Base-by-base conservation (phyloP, 1,140 invertebrate species). In the Parapsyche elsis region DNA sequence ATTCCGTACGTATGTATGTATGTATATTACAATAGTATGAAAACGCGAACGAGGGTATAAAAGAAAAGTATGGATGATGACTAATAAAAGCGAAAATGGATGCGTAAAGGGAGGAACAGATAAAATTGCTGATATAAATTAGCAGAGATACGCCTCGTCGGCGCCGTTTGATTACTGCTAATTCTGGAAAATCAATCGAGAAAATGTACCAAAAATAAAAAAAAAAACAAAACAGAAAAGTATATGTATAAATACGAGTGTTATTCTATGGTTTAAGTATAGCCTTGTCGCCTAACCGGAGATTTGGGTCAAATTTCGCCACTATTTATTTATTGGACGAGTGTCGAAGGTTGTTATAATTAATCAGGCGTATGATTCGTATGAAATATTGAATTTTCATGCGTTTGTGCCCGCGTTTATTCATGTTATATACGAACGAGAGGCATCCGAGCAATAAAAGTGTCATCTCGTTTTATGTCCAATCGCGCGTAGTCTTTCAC, bases 401-500 rank as follows among this genome's bases (percentile, higher is more conserved):
- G 30, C 30, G 30, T 38, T 38, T 7, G 7, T 38, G 30, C 30
- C 30, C 7, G 1, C 30, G 30, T 38, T 38, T 38, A 38, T 38
- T 38, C n/a, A n/a, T n/a, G n/a, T n/a, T n/a, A n/a, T 38, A 4
- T 38, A 38, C 30, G 30, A 38, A 38, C 30, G 7, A 16, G 53
- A 57, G 53, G 1, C 14, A 57, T 16, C 30, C 23, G 24, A 44
- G 12, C 71, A 73, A 73, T 73, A 73, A 73, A 73, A 73, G 5
- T n/a, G 71, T n/a, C 24, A n/a, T 73, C 30, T 10, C 24, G 26
- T 73, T 73, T 73, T 73, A 45, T 73, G 71, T 45, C 24, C 71
- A 73, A 73, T 73, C 71, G 38, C 71, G 71, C 71, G 38, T 73
- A 16, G 4, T 26, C 30, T 9, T 9, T 5, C 9, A 1, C 24